Percentiles rank a stretch among this genome's conserved stretches.
Evolutionary conservation across 64 coral and sea anemone genomes (phyloP).

Genomic region (Montipora efflorescens): DNA sequence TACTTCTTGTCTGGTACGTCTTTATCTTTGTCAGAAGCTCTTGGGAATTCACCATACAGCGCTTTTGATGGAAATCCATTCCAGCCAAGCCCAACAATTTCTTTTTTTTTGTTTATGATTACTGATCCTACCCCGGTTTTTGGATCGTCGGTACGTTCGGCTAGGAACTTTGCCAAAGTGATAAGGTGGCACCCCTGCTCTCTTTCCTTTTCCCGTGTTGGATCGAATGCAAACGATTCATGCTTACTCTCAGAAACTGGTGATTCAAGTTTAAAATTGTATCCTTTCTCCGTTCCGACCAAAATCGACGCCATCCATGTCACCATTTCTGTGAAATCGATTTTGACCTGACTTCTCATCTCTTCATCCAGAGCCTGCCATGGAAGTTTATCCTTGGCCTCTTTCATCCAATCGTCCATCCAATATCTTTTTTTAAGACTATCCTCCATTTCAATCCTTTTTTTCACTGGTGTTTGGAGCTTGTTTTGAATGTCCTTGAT

Average conservation of each 20-base stretch:
- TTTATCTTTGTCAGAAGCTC: background rate
- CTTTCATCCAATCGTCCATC: background rate
- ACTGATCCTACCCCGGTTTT: conserved; percentile 50
- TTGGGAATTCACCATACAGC: conserved; percentile 46
- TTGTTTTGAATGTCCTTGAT: no score
- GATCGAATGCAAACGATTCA: background rate
- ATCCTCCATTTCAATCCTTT: no score
- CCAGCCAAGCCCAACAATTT: conserved; percentile 46
- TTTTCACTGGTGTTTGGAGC: no score
- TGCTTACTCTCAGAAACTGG: no score
- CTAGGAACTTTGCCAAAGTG: conserved; percentile 35
- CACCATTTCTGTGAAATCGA: background rate
- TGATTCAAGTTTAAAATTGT: background rate
- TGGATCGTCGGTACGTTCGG: conserved; percentile 67
- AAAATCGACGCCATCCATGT: conserved; percentile 22
- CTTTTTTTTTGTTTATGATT: background rate
- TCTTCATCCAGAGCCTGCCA: conserved; percentile 26
- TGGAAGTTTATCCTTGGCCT: background rate
- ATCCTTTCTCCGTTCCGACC: background rate
- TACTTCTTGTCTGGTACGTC: conserved; percentile 37
- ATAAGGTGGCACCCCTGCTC: conserved; percentile 27
- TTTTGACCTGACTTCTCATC: background rate
- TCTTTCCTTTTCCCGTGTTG: background rate
- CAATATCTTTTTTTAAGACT: background rate
- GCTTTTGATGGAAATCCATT: conserved; percentile 57